These are phyloP conservation scores for Alentia gelatinosa DNA, from an alignment of 2,888 invertebrate genomes.

Conservation along the genomic window DNA sequence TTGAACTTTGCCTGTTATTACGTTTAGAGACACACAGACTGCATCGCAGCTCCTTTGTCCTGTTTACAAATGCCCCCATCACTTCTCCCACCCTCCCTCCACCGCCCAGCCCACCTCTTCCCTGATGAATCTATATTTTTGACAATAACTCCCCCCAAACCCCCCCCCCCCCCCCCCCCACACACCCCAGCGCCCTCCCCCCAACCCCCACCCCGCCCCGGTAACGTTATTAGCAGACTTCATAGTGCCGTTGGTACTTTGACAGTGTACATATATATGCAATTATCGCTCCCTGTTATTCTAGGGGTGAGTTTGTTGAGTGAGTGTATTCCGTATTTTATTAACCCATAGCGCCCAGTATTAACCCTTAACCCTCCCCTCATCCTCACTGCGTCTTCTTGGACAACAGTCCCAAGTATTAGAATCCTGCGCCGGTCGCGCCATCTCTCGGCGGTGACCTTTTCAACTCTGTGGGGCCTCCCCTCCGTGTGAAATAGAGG, in stretches of 20 bases:
- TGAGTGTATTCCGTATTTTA: not conserved
- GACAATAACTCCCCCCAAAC: not conserved
- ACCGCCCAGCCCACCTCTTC: not conserved
- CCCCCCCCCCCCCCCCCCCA: not conserved
- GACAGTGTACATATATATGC: conserved; percentile 4
- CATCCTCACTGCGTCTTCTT: too few relatives aligned
- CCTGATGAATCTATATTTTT: conserved; percentile 11
- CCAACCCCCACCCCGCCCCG: not conserved
- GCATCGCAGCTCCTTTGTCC: not conserved
- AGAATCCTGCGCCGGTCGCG: not conserved
- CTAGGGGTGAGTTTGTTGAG: not conserved
- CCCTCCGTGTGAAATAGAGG: too few relatives aligned
- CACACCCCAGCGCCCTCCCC: too few relatives aligned
- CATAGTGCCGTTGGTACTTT: not conserved
- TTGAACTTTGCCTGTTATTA: conserved; percentile 35
- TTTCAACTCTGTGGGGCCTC: not conserved
- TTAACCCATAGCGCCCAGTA: not conserved
- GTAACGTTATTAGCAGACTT: not conserved
- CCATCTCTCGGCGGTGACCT: not conserved
- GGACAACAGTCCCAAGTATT: not conserved
- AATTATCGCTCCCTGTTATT: not conserved
- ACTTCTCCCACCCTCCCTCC: not conserved
- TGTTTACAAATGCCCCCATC: not conserved
- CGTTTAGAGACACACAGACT: not conserved
- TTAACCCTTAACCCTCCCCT: too few relatives aligned